Evolutionary conservation across 1,140 invertebrate species (phyloP).

Genomic region (Atopsyche davidsoni): DNA sequence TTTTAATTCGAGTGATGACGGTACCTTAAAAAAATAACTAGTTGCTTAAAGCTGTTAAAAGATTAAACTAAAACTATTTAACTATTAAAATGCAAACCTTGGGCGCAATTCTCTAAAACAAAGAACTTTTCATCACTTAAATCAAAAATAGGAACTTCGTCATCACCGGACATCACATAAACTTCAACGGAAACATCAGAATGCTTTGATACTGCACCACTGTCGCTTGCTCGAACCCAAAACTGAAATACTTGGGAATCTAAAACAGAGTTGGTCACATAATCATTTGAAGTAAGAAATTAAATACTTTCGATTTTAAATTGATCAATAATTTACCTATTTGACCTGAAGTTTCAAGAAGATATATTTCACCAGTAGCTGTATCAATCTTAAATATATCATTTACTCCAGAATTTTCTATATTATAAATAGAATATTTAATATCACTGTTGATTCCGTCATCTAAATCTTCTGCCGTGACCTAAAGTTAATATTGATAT

Average conservation of each 20-base stretch:
- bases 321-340: not conserved
- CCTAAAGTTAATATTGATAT: conserved; percentile 36
- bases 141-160: conserved; percentile 65
- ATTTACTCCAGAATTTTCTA: conserved; percentile 47
- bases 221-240: conserved; percentile 73
- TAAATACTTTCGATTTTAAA: not conserved
- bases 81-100: conserved; percentile 31
- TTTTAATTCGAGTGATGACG: conserved; percentile 57
- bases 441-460: conserved; percentile 55
- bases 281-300: not conserved
- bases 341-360: conserved; percentile 46
- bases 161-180: conserved; percentile 60
- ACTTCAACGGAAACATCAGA: conserved; percentile 73
- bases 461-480: conserved; percentile 61
- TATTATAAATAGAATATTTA: conserved; percentile 61
- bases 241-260: conserved; percentile 66
- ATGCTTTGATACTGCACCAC: conserved; percentile 56
- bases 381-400: conserved; percentile 57
- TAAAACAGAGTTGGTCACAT: conserved; percentile 4
- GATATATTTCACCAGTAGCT: conserved; percentile 54
- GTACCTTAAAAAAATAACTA: conserved; percentile 41
- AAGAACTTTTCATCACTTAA: conserved; percentile 65
- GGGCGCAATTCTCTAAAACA: conserved; percentile 63
- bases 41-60: not conserved
- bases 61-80: too few relatives aligned